Base-by-base conservation (phyloP, 2,888 invertebrate genomes). In the Drosophila anomelani region DNA sequence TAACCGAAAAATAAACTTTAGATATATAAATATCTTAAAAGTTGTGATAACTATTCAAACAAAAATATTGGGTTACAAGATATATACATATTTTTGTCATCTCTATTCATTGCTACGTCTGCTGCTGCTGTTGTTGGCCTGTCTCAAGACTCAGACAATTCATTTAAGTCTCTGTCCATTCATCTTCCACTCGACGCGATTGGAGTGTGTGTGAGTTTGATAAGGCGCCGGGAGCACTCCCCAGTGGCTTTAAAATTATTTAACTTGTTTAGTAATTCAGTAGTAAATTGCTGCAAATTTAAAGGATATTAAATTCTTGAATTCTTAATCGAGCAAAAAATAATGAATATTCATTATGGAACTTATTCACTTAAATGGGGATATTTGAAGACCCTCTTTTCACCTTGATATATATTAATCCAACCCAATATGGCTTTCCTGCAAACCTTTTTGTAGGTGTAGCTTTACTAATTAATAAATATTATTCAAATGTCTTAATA, bases 101-200 rank as follows among this genome's bases (percentile, higher is more conserved):
- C 51, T 6, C 51, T 53, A 53, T 9, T 2, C 7, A 10, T n/a
- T 34, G 53, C 43, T 51, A 34, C n/a, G 49, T 8, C 38, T 26
- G 29, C n/a, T 38, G 38, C 23, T 68, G 58, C 61, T 66, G 51
- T 58, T 63, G 51, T 58, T 63, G 58, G 44, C 44, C 29, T 61
- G 70, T 54, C 73, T 68, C 57, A 63, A 69, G 69, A 61, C 68
- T 47, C 75, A 67, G 78, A 72, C 82, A 78, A 76, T 77, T 80
- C 75, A 77, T 75, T 74, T 74, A 79, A 73, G 77, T 53, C 64
- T 56, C 15, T 71, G 57, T 26, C 68, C 38, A 55, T 60, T 66
- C 53, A 68, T 67, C 55, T 55, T 54, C 74, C 29, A 13, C 55
- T 39, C 26, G 26, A 7, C 59, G 43, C 57, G 36, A 8, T 36